Percentiles rank a stretch among this genome's conserved stretches.
Evolutionary conservation across 2,113 vertebrate species (phyloP).

Genomic region (Perognathus longimembris): DNA sequence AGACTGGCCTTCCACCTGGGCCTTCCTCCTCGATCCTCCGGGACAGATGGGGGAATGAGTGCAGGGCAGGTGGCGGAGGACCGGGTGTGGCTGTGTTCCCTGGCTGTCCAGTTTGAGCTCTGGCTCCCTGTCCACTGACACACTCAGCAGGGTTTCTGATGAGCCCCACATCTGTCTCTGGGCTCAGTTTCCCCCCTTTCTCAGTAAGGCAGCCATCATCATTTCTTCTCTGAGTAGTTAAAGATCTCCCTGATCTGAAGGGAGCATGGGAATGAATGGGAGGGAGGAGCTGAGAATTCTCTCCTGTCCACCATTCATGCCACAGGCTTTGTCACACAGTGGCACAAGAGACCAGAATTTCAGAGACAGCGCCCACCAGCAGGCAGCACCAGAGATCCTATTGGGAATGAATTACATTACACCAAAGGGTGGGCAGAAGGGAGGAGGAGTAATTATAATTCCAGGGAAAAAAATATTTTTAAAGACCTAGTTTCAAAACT

Average conservation of each 20-base stretch:
- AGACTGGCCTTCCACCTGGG: neutral
- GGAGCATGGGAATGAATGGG: neutral
- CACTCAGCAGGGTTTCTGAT: neutral
- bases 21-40: too few relatives aligned
- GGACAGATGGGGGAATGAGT: neutral
- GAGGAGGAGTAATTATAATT: conserved; percentile 65
- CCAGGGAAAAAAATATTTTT: conserved; percentile 29
- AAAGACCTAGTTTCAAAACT: conserved; percentile 75
- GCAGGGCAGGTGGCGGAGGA: neutral
- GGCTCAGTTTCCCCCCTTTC: neutral
- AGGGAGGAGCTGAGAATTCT: neutral
- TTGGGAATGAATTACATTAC: conserved; percentile 80
- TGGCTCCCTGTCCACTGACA: neutral
- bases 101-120: neutral
- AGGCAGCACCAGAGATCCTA: conserved; percentile 58
- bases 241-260: neutral
- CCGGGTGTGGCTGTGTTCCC: too few relatives aligned
- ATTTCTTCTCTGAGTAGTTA: neutral
- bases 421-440: conserved; percentile 34
- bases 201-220: neutral
- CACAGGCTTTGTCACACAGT: neutral
- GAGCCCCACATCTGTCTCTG: neutral
- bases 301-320: neutral
- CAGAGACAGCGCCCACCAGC: neutral
- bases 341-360: neutral